Conservation (phyloP, 2,888 invertebrate species). For the Oxyscelio sp. region DNA sequence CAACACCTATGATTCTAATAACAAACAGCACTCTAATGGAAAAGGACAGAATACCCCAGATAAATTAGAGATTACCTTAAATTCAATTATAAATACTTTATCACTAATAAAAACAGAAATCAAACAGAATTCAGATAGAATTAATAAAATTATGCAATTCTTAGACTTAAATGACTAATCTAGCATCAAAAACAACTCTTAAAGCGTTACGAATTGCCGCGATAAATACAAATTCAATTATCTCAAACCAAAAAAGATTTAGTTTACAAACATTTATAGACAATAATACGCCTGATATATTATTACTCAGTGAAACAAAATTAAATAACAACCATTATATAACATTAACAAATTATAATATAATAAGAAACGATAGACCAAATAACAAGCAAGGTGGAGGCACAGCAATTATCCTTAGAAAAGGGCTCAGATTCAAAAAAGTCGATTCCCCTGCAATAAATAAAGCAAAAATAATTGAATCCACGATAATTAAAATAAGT, state of each 20-base stretch:
- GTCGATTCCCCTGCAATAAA: conserved; percentile 9
- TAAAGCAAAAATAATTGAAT: conserved; percentile 43
- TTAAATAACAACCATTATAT: conserved; percentile 40
- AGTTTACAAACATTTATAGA: conserved; percentile 23
- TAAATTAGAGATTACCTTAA: neutral
- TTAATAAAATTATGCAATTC: neutral
- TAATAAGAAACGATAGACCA: conserved; percentile 55
- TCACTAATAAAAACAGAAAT: neutral
- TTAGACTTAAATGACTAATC: neutral
- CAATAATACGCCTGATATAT: conserved; percentile 48
- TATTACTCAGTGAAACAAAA: conserved; percentile 54
- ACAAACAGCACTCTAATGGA: neutral
- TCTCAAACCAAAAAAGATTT: conserved; percentile 23
- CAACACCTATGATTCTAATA: neutral
- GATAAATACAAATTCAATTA: conserved; percentile 56
- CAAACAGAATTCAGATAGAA: neutral
- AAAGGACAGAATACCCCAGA: neutral
- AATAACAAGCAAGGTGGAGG: conserved; percentile 49
- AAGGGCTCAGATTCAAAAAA: conserved; percentile 9
- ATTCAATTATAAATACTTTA: no score
- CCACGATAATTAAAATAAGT: conserved; percentile 30
- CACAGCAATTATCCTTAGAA: conserved; percentile 59
- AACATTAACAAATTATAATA: conserved; percentile 17
- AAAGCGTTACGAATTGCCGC: conserved; percentile 1
- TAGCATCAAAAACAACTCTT: neutral